Evolutionary conservation across 1,140 invertebrate genomes (phyloP).

Genomic region (Ostrea edulis): DNA sequence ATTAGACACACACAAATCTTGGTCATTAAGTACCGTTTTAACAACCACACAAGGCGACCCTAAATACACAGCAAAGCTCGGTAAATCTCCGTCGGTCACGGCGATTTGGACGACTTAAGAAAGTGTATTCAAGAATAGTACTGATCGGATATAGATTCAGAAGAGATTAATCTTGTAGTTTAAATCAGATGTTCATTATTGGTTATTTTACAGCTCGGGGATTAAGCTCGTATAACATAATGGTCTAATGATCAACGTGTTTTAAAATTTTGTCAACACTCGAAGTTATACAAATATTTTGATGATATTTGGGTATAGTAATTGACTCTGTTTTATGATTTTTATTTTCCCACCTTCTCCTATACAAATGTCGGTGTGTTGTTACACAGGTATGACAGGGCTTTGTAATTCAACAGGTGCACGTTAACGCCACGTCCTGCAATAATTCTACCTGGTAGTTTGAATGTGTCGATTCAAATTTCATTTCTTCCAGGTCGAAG

Average conservation of each 20-base stretch:
- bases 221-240: neutral
- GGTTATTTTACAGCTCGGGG: neutral
- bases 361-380: too few species aligned
- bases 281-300: neutral
- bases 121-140: slow-evolving; percentile 3
- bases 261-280: neutral
- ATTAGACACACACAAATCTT: neutral
- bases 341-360: too few species aligned
- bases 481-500: too few species aligned
- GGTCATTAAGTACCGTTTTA: slow-evolving; percentile 26
- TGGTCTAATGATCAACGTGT: neutral
- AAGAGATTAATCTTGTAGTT: slow-evolving; percentile 23
- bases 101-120: neutral
- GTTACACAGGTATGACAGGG: too few species aligned
- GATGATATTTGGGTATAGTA: neutral
- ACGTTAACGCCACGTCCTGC: too few species aligned
- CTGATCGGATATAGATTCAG: slow-evolving; percentile 19
- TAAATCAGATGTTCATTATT: slow-evolving; percentile 29
- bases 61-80: neutral
- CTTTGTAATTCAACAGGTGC: too few species aligned
- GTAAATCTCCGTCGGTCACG: neutral
- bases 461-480: too few species aligned
- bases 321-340: too few species aligned
- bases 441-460: too few species aligned
- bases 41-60: neutral